Base-by-base conservation (phyloP, 1,140 invertebrate genomes). In the Teleopsis dalmanni region DNA sequence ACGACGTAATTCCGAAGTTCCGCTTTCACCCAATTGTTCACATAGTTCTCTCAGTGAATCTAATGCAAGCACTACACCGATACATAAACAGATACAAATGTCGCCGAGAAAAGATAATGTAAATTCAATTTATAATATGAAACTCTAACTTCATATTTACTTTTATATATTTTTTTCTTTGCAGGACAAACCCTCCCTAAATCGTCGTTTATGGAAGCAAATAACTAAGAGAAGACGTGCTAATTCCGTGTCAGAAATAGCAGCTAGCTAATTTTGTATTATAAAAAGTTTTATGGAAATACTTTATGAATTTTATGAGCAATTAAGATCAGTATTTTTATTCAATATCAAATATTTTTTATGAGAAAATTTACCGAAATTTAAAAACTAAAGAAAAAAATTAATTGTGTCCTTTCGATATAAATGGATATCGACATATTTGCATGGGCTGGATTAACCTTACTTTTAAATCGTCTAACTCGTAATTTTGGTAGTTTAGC, bases 181-280 rank as follows among this genome's bases (percentile, higher is more conserved):
- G 1, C 46, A 77, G 73, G 75, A 76, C 51, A 76, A 75, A 58
- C 75, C 73, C 51, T 68, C 59, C 65, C 50, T 71, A 43, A 75
- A 78, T 56, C 68, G 75, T 44, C 67, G 75, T 49, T 71, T 78
- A 49, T 77, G 75, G 75, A 77, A 75, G 53, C 75, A 78, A 51
- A 65, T 78, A 50, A 76, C 72, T 42, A 76, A 73, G 68, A 61
- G 76, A 55, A 65, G 75, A 55, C 65, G 74, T 59, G 63, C 68
- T 51, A 65, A 69, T 33, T 68, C 67, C 37, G 59, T 71, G 34
- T 71, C 68, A 47, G 65, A 71, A 44, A 58, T 70, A 54, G 62
- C 60, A 42, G 65, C 65, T 14, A 59, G 63, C 44, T 66, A 63
- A 56, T 43, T 43, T 31, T 43, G 25, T 27, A 43, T n/a, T n/a